Base-by-base conservation (phyloP, 1,140 invertebrate species). In the Frieseomelitta varia region DNA sequence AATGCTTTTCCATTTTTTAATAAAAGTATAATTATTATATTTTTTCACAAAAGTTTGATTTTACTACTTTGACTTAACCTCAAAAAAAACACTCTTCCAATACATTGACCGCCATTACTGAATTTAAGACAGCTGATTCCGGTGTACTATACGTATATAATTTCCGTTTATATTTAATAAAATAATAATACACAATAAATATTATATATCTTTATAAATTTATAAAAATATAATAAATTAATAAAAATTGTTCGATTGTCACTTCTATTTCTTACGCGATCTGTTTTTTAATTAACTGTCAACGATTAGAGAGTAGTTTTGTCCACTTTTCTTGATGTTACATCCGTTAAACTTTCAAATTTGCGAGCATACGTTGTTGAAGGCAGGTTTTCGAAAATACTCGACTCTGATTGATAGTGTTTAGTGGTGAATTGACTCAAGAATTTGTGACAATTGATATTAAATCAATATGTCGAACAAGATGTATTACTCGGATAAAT, bases 401-500 rank as follows among this genome's bases (percentile, higher is more conserved):
- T 63, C 21, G 53, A 67, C 15, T 14, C 71, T 6, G 58, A 55
- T 72, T 34, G 55, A 39, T 24, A n/a, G 68, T 39, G 30, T 56
- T 75, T 17, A 15, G 24, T 24, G 51, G 55, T 27, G 19, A 30
- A 47, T 58, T 53, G n/a, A n/a, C 51, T 58, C 17, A 8, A 17
- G 65, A 58, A 27, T 56, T 67, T 30, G 34, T 53, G 51, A 72
- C 34, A 21, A 55, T 24, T 51, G n/a, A 55, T 19, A 85, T n/a
- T 58, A 15, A 12, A 55, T 65, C 47, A 73, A 55, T 15, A 90
- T 90, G 91, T 55, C 91, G 67, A 56, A 90, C 56, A 85, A 85
- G n/a, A 98, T 98, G 88, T 98, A 97, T 91, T 99, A 99, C 94
- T 98, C 98, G 0, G 97, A 98, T 82, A 98, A 98, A 96, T 99